Conservation (phyloP, 2,113 vertebrate genomes). For the Argyrosomus japonicus region DNA sequence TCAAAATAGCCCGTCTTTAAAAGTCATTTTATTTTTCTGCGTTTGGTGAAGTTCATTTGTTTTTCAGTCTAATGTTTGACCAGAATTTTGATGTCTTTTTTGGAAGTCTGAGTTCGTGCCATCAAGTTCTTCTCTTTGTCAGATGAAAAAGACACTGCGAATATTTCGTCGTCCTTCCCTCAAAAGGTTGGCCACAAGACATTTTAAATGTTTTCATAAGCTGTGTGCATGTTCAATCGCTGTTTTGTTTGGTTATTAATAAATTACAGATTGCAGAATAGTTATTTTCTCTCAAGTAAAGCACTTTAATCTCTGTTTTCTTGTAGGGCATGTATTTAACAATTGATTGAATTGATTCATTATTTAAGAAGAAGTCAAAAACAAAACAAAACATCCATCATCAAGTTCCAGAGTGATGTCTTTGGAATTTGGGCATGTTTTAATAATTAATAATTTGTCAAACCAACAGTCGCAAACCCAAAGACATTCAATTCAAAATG, state of each 20-base stretch:
- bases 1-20: conserved; percentile 33
- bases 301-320: neutral
- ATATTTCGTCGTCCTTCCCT: neutral
- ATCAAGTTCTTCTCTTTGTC: neutral
- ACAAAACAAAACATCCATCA: neutral
- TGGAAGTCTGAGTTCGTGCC: neutral
- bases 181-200: neutral
- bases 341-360: too few relatives aligned
- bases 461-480: neutral
- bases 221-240: neutral
- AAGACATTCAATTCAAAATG: neutral
- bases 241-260: neutral
- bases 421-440: neutral
- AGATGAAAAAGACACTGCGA: neutral
- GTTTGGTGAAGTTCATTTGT: neutral
- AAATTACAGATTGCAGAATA: too few relatives aligned
- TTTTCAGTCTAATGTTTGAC: neutral
- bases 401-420: neutral
- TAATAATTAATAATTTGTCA: neutral
- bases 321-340: too few relatives aligned
- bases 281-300: neutral
- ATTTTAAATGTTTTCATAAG: neutral
- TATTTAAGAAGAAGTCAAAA: too few relatives aligned
- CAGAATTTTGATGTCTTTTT: neutral
- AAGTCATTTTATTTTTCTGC: conserved; percentile 17